Evolutionary conservation across 2,113 vertebrate genomes (phyloP).

Genomic region (Mystacornis crossleyi): DNA sequence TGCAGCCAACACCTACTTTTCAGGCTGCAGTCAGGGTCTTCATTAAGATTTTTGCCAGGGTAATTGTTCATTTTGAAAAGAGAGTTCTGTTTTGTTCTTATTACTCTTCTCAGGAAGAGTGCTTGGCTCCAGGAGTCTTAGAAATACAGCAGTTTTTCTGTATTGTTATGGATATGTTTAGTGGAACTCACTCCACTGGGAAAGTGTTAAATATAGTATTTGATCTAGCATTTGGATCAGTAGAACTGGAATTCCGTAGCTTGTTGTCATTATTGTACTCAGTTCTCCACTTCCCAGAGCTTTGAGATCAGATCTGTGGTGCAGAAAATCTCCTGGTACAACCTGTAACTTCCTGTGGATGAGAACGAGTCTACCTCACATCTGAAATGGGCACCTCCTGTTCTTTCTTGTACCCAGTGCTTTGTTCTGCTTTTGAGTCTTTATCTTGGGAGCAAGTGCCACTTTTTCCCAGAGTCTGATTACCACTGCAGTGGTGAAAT

Average conservation of each 20-base stretch:
- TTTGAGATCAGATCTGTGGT: not conserved
- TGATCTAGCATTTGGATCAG: not conserved
- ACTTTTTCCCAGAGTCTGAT: not conserved
- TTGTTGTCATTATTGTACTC: not conserved
- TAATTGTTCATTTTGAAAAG: not conserved
- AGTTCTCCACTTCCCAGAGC: not conserved
- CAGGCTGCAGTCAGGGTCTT: not conserved
- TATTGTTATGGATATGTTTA: not conserved
- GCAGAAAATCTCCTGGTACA: not conserved
- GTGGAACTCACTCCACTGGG: rapidly evolving
- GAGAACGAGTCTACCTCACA: not conserved
- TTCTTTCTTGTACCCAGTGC: not conserved
- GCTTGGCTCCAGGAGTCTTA: not conserved
- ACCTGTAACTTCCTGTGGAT: not conserved
- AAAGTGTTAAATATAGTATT: not conserved
- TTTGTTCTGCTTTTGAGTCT: not conserved
- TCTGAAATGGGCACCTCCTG: not conserved
- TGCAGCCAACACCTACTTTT: not conserved
- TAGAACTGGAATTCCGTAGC: not conserved
- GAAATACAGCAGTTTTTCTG: not conserved
- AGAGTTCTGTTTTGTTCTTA: not conserved
- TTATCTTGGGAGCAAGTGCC: not conserved
- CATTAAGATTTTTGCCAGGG: not conserved
- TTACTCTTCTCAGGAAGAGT: not conserved
- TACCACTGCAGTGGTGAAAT: not conserved